These are phyloP conservation scores for Andrena praecox DNA, from an alignment of 2,888 invertebrate genomes.

Conservation along the genomic window DNA sequence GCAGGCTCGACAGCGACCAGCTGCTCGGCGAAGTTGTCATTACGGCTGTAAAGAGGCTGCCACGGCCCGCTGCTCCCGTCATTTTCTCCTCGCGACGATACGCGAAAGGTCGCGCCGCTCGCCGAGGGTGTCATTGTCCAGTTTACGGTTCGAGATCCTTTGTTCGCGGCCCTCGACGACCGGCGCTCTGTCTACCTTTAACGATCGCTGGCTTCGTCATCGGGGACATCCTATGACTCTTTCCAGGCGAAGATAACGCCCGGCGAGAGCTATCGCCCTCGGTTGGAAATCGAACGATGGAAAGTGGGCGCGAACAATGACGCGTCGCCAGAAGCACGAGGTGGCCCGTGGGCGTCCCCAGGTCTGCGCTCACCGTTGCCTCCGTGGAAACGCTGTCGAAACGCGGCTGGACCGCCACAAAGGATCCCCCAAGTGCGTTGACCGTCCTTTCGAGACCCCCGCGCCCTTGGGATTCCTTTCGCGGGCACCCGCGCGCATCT, in stretches of 20 bases:
- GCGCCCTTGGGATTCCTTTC: slow-evolving; percentile 73
- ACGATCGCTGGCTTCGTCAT: slow-evolving; percentile 50
- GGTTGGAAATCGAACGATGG: not conserved
- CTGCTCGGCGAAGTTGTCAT: slow-evolving; percentile 53
- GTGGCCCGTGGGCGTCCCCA: slow-evolving; percentile 47
- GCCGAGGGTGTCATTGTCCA: slow-evolving; percentile 63
- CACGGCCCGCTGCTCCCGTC: slow-evolving; percentile 21
- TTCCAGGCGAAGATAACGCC: not conserved
- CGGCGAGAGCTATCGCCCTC: slow-evolving; percentile 10
- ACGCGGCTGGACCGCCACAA: slow-evolving; percentile 66
- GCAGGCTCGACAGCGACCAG: slow-evolving; percentile 40
- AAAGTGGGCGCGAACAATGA: slow-evolving; percentile 21
- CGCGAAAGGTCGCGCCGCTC: slow-evolving; percentile 52
- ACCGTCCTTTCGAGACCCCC: slow-evolving; percentile 71
- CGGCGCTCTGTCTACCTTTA: slow-evolving; percentile 29
- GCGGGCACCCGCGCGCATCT: slow-evolving; percentile 53
- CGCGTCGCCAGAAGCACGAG: slow-evolving; percentile 6
- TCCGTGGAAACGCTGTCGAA: slow-evolving; percentile 68
- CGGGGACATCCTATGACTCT: slow-evolving; percentile 41
- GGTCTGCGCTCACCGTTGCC: slow-evolving; percentile 25
- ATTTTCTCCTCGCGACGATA: slow-evolving; percentile 28
- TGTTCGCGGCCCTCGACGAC: slow-evolving; percentile 52
- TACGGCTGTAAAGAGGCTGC: slow-evolving; percentile 45
- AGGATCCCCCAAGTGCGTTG: slow-evolving; percentile 67
- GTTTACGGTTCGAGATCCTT: slow-evolving; percentile 54